Base-by-base conservation (phyloP, 2,888 invertebrate species). In the Eupithecia pulchellata region DNA sequence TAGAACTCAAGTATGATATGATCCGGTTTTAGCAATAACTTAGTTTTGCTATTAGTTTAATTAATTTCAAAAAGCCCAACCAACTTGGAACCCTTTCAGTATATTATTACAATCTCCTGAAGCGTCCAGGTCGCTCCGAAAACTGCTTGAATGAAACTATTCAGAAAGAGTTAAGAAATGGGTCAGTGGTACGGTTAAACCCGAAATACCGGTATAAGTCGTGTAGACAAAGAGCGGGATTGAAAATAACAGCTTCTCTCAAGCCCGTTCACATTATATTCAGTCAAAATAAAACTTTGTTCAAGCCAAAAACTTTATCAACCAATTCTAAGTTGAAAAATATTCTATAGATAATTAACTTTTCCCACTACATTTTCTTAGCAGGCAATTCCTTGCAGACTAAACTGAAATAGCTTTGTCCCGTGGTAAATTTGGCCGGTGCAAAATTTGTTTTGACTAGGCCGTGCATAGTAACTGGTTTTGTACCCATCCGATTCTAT, bases 31-130 rank as follows among this genome's bases (percentile, higher is more conserved):
- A 52, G 52, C 52, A 25, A 52, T 52, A 52, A 52, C 25, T 52
- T 29, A 57, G 57, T 57, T 57, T n/a, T 29, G 29, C 57, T 57
- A 29, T 60, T 13, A 36, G 32, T 61, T 61, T 61, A 61, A 61
- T 61, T 32, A 61, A 60, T 61, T 34, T 32, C 11, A 13, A 61
- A 8, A n/a, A 61, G 20, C n/a, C 61, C 34, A 61, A 11, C 32
- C 20, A 61, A 61, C 61, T 61, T 20, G 9, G 57, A 29, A 9
- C 29, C 34, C 61, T 61, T 20, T 34, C 13, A 32, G 30, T 60
- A 36, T 20, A 34, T 25, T 32, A 34, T 25, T 13, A 61, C 25
- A 61, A 61, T 61, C 20, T 20, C 61, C 20, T 61, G 61, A 30
- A 61, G 61, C 32, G 8, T 11, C 34, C 17, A 32, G 42, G 47